Conservation (phyloP, 2,797 vertebrate species). For the Decapterus maruadsi region DNA sequence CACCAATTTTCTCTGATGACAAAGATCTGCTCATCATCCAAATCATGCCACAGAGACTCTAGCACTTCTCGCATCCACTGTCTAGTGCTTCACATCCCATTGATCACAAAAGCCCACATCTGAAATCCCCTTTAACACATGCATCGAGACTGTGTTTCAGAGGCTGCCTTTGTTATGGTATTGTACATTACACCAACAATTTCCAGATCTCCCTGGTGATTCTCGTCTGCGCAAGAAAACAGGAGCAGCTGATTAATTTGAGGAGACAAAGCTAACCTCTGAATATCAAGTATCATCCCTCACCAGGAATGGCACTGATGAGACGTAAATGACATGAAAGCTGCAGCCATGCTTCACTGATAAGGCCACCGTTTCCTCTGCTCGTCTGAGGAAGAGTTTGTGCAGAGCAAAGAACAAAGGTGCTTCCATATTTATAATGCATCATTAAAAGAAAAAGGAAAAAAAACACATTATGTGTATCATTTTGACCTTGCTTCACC, state of each 20-base stretch:
- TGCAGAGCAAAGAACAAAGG: conserved; percentile 49
- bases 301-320: conserved; percentile 69
- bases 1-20: conserved; percentile 32
- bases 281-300: conserved; percentile 82
- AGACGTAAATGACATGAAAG: conserved; percentile 78
- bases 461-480: not conserved
- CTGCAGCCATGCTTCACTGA: conserved; percentile 59
- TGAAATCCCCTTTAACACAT: conserved; percentile 50
- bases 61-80: not conserved
- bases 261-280: conserved; percentile 77
- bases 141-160: conserved; percentile 60
- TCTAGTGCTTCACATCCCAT: conserved; percentile 30
- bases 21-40: conserved; percentile 33
- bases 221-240: conserved; percentile 64
- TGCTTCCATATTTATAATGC: conserved; percentile 50
- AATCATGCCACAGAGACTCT: conserved; percentile 32
- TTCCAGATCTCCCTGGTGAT: conserved; percentile 72
- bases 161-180: conserved; percentile 64
- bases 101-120: conserved; percentile 56
- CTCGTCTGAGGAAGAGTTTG: conserved; percentile 41
- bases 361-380: conserved; percentile 62
- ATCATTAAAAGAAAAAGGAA: conserved; percentile 5
- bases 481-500: conserved; percentile 40
- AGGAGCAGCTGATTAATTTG: conserved; percentile 80
- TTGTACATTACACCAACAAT: conserved; percentile 72